A percentile compares a stretch with the other conserved stretches of the same genome.
These are phyloP conservation scores for Anaspis maculata DNA, from an alignment of 2,888 invertebrate species.

Conservation along the genomic window DNA sequence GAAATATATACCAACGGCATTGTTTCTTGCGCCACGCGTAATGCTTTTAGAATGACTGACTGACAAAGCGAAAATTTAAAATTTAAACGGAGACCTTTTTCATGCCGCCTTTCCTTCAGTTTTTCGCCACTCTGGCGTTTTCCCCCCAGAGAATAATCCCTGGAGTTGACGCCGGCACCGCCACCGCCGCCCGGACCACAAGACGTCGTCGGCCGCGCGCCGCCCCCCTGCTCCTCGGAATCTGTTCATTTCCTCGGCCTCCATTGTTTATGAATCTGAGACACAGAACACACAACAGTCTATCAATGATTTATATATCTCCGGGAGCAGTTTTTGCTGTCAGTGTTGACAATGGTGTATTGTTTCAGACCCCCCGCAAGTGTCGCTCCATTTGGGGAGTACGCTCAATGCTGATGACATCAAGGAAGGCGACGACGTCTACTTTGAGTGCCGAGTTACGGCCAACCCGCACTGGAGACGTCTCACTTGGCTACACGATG, in stretches of 20 bases:
- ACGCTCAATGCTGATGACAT: slow-evolving; percentile 80
- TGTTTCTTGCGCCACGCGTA: too few relatives aligned
- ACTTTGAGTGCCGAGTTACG: slow-evolving; percentile 87
- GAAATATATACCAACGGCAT: too few relatives aligned
- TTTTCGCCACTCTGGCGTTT: too few relatives aligned
- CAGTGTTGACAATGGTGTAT: slow-evolving; percentile 21
- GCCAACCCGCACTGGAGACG: slow-evolving; percentile 81
- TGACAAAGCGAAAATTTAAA: too few relatives aligned
- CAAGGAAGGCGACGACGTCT: slow-evolving; percentile 87
- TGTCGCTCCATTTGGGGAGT: slow-evolving; percentile 71
- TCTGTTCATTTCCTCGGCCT: slow-evolving; percentile 20
- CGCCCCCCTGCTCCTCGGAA: slow-evolving; percentile 10
- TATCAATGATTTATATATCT: slow-evolving; percentile 35
- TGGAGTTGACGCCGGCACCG: neutral
- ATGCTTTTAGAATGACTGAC: too few relatives aligned
- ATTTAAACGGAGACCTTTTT: too few relatives aligned
- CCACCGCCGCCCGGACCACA: neutral
- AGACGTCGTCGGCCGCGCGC: too few relatives aligned
- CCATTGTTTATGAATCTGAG: slow-evolving; percentile 20
- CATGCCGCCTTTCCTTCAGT: too few relatives aligned
- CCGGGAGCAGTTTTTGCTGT: slow-evolving; percentile 25
- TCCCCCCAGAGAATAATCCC: neutral
- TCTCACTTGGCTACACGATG: slow-evolving; percentile 80
- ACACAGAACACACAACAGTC: slow-evolving; percentile 20
- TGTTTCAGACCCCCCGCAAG: slow-evolving; percentile 74